Conservation (phyloP, 23 tunicate genomes). For the Trididemnum nubilum region DNA sequence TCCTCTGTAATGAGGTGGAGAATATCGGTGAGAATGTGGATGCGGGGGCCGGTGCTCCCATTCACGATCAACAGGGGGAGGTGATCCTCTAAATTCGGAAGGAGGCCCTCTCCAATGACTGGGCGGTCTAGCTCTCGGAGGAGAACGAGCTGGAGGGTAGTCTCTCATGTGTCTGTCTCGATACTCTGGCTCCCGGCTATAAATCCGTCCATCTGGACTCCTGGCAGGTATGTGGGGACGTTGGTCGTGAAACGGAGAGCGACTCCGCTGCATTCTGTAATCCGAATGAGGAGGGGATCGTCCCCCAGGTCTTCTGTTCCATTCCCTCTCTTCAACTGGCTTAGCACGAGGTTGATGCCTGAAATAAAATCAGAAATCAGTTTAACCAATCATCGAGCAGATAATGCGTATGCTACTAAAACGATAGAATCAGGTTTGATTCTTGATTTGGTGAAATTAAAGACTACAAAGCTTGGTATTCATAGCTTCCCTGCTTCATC, state of each 20-base stretch:
- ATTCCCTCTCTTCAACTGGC: conserved; percentile 33
- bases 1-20: conserved; percentile 33
- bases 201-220: conserved; percentile 41
- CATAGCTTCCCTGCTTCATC: no score
- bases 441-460: no score
- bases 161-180: conserved; percentile 57
- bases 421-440: no score
- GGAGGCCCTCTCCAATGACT: conserved; percentile 17
- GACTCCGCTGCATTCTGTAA: conserved; percentile 18
- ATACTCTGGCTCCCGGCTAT: conserved; percentile 37
- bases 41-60: conserved; percentile 23
- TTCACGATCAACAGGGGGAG: conserved; percentile 25
- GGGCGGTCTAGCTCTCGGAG: conserved; percentile 50
- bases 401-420: no score
- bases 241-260: conserved; percentile 48
- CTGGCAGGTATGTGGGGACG: conserved; percentile 34
- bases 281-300: conserved; percentile 47
- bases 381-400: no score
- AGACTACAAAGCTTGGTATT: no score
- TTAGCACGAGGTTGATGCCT: conserved; percentile 7
- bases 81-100: conserved; percentile 43
- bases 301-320: conserved; percentile 52
- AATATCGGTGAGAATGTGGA: conserved; percentile 12
- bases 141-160: conserved; percentile 45
- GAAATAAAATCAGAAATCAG: no score